Evolutionary conservation across 2,113 vertebrate species (phyloP).

Genomic region (Pardalotus punctatus): DNA sequence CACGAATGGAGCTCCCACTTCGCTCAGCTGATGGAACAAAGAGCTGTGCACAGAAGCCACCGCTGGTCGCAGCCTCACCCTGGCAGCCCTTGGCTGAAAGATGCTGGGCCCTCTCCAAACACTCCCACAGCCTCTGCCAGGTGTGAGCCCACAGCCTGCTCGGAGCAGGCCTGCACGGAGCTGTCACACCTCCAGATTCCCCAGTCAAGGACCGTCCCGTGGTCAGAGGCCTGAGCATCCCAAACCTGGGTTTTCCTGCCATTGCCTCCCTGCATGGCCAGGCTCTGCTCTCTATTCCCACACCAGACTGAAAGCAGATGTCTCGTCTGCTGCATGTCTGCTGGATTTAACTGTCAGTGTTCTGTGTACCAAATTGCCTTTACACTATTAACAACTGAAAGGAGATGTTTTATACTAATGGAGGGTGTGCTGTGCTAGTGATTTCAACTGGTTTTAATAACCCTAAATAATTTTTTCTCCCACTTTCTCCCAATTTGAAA

Average conservation of each 20-base stretch:
- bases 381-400: background rate
- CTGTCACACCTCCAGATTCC: rapidly evolving
- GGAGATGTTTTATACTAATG: background rate
- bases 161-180: too few relatives aligned
- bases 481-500: constrained; percentile 4
- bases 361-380: background rate
- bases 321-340: background rate
- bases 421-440: background rate
- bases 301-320: background rate
- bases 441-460: constrained; percentile 17
- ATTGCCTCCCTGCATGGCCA: rapidly evolving
- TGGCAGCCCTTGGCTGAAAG: rapidly evolving
- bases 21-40: rapidly evolving
- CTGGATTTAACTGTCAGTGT: background rate
- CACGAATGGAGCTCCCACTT: rapidly evolving
- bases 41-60: rapidly evolving
- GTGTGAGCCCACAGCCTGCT: background rate
- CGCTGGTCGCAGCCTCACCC: background rate
- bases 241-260: rapidly evolving
- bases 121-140: background rate
- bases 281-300: background rate
- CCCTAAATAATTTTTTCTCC: background rate
- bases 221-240: background rate
- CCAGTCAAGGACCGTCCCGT: rapidly evolving
- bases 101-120: background rate